Percentiles rank a stretch among this genome's conserved stretches.
These are phyloP conservation scores for Hylyphantes graminicola DNA, from an alignment of 1,140 invertebrate species.

Conservation along the genomic window DNA sequence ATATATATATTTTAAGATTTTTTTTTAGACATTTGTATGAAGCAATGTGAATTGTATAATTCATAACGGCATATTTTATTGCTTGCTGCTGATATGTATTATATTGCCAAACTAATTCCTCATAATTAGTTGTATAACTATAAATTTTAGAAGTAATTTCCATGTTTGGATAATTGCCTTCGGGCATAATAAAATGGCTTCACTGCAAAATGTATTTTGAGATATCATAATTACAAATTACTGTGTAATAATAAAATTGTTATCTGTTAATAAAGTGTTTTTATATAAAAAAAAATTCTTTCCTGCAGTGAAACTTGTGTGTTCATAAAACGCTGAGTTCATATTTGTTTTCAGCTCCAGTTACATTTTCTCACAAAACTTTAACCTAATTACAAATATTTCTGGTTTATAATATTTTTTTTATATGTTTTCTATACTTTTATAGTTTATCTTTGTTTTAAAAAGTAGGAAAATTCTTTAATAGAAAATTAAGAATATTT, in stretches of 20 bases:
- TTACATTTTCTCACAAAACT: too few species aligned
- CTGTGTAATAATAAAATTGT: slow-evolving; percentile 31
- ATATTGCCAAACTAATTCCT: not conserved
- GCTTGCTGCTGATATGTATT: not conserved
- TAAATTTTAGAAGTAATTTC: not conserved
- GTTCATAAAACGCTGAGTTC: too few species aligned
- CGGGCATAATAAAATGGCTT: not conserved
- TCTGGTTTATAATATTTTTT: too few species aligned
- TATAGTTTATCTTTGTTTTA: too few species aligned
- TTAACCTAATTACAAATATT: too few species aligned
- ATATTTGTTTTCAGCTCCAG: too few species aligned
- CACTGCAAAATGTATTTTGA: not conserved
- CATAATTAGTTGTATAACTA: not conserved
- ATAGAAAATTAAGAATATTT: too few species aligned
- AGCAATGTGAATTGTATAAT: not conserved
- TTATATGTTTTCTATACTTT: too few species aligned
- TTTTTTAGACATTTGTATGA: slow-evolving; percentile 21
- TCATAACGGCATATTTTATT: slow-evolving; percentile 9
- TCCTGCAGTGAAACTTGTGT: too few species aligned
- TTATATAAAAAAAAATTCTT: too few species aligned
- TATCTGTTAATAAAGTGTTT: too few species aligned
- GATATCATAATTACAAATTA: slow-evolving; percentile 1
- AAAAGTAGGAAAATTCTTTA: too few species aligned
- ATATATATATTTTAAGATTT: slow-evolving; percentile 18
- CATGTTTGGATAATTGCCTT: not conserved